Conservation (phyloP, 2,888 invertebrate species). For the Ceriagrion tenellum region DNA sequence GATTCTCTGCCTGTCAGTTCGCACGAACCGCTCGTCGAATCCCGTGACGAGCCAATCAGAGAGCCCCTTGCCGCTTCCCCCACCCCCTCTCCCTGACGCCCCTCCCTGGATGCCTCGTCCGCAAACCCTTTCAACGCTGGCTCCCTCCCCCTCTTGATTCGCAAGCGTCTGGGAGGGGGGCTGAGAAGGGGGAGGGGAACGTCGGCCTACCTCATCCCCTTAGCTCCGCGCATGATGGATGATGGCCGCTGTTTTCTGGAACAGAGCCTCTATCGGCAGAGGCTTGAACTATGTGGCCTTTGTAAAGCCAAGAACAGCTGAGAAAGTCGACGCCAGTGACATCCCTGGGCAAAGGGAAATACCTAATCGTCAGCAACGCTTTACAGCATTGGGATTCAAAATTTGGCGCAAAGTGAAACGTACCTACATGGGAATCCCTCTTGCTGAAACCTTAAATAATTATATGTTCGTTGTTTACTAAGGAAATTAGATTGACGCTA, state of each 20-base stretch:
- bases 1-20: background rate
- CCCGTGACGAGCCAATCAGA: slow-evolving; percentile 45
- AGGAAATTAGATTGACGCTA: too few species aligned
- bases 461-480: too few species aligned
- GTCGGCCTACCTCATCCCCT: slow-evolving; percentile 63
- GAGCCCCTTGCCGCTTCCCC: background rate
- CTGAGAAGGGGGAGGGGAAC: background rate
- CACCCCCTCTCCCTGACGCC: background rate
- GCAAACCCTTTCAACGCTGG: background rate
- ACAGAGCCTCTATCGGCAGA: background rate
- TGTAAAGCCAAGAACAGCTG: background rate
- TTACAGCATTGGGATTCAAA: background rate
- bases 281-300: slow-evolving; percentile 60
- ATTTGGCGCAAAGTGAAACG: background rate
- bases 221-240: slow-evolving; percentile 69
- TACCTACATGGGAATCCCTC: too few species aligned
- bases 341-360: background rate
- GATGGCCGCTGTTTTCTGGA: slow-evolving; percentile 70
- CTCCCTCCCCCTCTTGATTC: background rate
- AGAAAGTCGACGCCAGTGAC: background rate
- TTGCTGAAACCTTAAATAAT: too few species aligned
- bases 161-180: too few species aligned
- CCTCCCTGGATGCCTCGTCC: background rate
- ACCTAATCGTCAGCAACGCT: background rate
- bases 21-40: background rate